Percentiles rank a stretch among this genome's conserved stretches.
These are phyloP conservation scores for Falco biarmicus DNA, from an alignment of 2,797 vertebrate species.

Conservation along the genomic window DNA sequence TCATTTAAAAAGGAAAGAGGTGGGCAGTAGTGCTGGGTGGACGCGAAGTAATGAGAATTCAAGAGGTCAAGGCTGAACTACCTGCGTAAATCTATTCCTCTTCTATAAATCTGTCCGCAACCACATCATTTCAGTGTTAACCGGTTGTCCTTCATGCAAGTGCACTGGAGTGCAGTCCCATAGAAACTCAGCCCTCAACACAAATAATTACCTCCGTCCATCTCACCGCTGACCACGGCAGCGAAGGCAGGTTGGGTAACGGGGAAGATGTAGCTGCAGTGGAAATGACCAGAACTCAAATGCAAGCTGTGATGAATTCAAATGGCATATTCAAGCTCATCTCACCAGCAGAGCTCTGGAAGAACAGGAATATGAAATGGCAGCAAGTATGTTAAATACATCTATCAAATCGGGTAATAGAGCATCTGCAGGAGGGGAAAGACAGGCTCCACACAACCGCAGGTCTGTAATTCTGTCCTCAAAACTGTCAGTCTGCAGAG, in stretches of 20 bases:
- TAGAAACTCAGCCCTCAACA: constrained; percentile 10
- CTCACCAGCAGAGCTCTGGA: constrained; percentile 13
- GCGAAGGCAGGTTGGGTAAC: neutral
- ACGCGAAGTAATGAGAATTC: neutral
- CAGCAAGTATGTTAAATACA: neutral
- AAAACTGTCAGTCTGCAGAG: neutral
- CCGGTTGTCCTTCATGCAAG: neutral
- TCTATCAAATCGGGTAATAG: neutral
- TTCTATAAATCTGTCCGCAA: neutral
- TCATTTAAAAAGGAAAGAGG: constrained; percentile 53
- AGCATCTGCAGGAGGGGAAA: neutral
- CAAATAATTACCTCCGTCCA: constrained; percentile 58
- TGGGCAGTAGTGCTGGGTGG: neutral
- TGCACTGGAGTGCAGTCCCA: constrained; percentile 5
- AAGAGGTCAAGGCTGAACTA: constrained; percentile 48
- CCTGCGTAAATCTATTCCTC: neutral
- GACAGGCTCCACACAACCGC: neutral
- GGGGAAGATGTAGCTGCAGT: constrained; percentile 30
- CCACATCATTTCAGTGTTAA: neutral
- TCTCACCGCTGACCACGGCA: constrained; percentile 10
- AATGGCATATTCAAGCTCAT: constrained; percentile 6
- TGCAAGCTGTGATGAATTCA: neutral
- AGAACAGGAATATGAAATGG: neutral
- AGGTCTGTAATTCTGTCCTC: neutral
- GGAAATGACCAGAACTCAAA: constrained; percentile 52